Evolutionary conservation across 2,888 invertebrate species (phyloP).

Genomic region (Callinectes sapidus): DNA sequence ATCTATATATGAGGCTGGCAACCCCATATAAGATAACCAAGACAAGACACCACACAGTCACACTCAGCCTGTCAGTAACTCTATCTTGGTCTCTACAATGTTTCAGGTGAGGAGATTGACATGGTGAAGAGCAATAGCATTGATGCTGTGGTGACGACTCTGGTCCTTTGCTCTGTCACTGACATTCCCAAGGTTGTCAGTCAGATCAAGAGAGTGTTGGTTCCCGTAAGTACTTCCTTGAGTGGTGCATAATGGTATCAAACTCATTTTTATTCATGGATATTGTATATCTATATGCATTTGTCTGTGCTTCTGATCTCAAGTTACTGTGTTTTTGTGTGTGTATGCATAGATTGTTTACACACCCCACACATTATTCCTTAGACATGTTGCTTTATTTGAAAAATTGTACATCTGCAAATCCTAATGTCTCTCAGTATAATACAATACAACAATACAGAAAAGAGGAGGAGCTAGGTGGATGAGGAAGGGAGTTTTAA

Average conservation of each 20-base stretch:
- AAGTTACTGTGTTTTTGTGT: no score
- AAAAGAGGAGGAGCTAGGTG: no score
- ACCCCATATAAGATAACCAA: no score
- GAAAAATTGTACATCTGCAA: neutral
- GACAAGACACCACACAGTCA: neutral
- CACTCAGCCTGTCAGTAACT: neutral
- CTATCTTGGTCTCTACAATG: neutral
- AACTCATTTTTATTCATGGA: neutral
- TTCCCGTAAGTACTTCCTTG: constrained; percentile 73
- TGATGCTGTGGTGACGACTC: constrained; percentile 75
- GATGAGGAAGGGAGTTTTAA: no score
- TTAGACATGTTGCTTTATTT: neutral
- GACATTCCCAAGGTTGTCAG: constrained; percentile 73
- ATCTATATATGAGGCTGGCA: no score
- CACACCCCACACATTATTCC: neutral
- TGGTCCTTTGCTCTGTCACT: constrained; percentile 74
- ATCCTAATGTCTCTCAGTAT: neutral
- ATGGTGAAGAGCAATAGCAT: constrained; percentile 73
- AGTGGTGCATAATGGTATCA: neutral
- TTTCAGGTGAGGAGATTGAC: constrained; percentile 74
- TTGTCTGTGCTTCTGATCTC: no score
- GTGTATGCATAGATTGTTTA: neutral
- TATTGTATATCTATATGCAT: neutral
- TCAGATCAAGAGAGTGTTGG: constrained; percentile 74
- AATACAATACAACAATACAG: no score